These are phyloP conservation scores for Menura novaehollandiae DNA, from an alignment of 2,113 vertebrate genomes.

Conservation along the genomic window DNA sequence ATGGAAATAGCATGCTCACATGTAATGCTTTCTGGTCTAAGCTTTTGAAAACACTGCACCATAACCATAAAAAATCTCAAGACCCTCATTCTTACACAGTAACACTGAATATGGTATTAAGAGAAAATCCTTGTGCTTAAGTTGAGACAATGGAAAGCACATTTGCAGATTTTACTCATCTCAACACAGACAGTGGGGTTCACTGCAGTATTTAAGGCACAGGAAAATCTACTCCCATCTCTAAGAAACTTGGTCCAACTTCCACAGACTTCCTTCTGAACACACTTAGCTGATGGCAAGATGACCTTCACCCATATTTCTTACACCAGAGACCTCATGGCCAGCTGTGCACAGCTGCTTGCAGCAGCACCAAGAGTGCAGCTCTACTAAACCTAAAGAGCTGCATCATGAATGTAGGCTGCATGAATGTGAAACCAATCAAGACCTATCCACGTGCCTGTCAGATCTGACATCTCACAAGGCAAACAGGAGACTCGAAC, in stretches of 20 bases:
- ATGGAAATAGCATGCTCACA: background rate
- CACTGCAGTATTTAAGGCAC: background rate
- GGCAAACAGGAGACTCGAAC: background rate
- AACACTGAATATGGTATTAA: background rate
- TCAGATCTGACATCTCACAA: background rate
- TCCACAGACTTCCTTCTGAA: background rate
- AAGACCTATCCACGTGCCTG: background rate
- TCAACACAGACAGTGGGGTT: background rate
- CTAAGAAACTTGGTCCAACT: background rate
- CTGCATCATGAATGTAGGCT: background rate
- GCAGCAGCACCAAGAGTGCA: background rate
- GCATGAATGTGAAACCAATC: background rate
- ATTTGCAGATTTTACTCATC: background rate
- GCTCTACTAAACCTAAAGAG: background rate
- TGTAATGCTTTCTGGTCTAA: background rate
- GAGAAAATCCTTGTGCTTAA: background rate
- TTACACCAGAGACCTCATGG: background rate
- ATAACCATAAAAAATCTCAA: background rate
- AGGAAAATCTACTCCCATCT: background rate
- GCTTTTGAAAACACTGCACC: background rate
- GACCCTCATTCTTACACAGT: background rate
- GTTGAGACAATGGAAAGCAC: background rate
- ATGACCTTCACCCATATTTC: background rate
- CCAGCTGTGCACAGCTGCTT: background rate
- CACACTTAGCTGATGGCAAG: background rate